Evolutionary conservation across 2,797 vertebrate genomes (phyloP).

Genomic region (Poliocrania exsul): DNA sequence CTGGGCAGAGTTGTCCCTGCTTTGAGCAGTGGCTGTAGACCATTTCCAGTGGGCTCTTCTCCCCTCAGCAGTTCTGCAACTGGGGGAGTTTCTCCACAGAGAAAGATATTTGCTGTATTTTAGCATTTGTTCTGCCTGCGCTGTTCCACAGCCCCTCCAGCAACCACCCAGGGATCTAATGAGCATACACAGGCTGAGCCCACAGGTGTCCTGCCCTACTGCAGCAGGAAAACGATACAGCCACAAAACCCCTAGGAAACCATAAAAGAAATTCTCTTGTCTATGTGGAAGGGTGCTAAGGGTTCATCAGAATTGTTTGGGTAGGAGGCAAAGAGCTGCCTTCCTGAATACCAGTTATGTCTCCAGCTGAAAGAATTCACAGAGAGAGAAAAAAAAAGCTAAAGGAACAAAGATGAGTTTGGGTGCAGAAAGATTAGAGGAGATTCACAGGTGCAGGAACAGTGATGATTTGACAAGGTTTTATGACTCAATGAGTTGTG

Average conservation of each 20-base stretch:
- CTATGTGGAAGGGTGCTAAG: not conserved
- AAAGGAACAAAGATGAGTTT: not conserved
- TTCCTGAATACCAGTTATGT: not conserved
- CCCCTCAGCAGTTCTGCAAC: not conserved
- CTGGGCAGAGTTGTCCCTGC: not conserved
- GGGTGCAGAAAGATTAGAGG: not conserved
- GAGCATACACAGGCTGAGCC: not conserved
- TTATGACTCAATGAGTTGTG: not conserved
- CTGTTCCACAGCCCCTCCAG: not conserved
- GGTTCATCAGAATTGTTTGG: not conserved
- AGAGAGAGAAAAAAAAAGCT: not conserved
- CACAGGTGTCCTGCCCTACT: not conserved
- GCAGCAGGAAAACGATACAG: not conserved
- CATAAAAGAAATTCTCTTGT: not conserved
- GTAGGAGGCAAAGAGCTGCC: not conserved
- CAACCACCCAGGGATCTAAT: not conserved
- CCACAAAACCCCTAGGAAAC: not conserved
- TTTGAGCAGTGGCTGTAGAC: not conserved
- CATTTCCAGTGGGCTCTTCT: not conserved
- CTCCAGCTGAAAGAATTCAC: not conserved
- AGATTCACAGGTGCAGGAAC: not conserved
- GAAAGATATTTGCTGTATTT: not conserved
- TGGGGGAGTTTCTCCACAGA: not conserved
- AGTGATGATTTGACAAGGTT: not conserved
- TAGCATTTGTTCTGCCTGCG: not conserved